Base-by-base conservation (phyloP, 2,113 vertebrate species). In the Pelusios castaneus region DNA sequence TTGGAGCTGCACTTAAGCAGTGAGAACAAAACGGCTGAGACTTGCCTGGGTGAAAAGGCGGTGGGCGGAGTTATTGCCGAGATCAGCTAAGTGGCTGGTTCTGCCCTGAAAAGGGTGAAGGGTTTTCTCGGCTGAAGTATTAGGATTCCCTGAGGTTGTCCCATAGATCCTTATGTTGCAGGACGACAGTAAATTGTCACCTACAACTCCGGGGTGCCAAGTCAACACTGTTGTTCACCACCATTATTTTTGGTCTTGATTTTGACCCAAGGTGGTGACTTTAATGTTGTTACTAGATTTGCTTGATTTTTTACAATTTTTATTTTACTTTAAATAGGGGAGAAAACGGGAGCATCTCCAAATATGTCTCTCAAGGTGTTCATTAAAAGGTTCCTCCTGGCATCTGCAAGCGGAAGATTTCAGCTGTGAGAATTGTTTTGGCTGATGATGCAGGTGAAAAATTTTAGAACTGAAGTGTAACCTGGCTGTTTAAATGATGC, bases 81-180 rank as follows among this genome's bases (percentile, higher is more conserved):
- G 63, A 19, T 67, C n/a, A 67, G 38, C n/a, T 21, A 10, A n/a
- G n/a, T 34, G 49, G 21, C 29, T 2, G 31, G 22, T 51, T 0
- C 5, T 17, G 75, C 63, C 0, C 3, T 0, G 0, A 2, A 14
- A 16, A 29, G 0, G 12, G 0, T 12, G 77, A n/a, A n/a, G 29
- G 0, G 38, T 5, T 10, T 22, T 41, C 63, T 8, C 21, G 47
- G 31, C 19, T 27, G 22, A 0, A 38, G 43, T 29, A 0, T 60
- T 79, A 8, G 51, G 27, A 2, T 3, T 10, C 31, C 77, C 51
- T 34, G 0, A 43, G 22, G n/a, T 1, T 5, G 78, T 38, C 73
- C 82, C 19, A 67, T 10, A 16, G 54, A 63, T 10, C 3, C n/a
- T 14, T 75, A 11, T 10, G 8, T 2, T 49, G 89, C 21, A 34